A percentile compares a stretch with the other conserved stretches of the same genome.
Evolutionary conservation across 2,888 invertebrate species (phyloP).

Genomic region (Dendrolimus pini): DNA sequence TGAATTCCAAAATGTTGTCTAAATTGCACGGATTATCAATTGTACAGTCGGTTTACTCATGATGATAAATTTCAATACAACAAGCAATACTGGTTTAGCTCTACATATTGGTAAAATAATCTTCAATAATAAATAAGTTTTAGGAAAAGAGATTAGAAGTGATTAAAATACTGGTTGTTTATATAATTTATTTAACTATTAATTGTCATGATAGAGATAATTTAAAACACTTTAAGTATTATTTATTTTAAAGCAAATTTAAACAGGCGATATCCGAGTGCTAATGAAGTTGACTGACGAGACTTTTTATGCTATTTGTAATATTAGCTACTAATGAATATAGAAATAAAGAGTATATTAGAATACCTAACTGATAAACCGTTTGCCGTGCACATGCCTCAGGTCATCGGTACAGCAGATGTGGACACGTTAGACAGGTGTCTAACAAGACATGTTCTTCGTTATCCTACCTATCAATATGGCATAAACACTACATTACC

Average conservation of each 20-base stretch:
- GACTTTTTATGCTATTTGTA: conserved; percentile 12
- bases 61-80: too few species aligned
- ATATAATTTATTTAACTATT: not conserved
- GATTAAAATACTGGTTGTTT: not conserved
- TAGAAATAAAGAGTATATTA: conserved; percentile 20
- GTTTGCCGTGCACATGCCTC: conserved; percentile 26
- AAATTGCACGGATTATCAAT: too few species aligned
- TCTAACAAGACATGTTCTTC: conserved; percentile 40
- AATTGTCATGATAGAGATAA: not conserved
- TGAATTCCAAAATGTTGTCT: too few species aligned
- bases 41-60: too few species aligned
- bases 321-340: conserved; percentile 28
- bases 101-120: too few species aligned
- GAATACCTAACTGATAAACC: conserved; percentile 26
- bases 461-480: not conserved
- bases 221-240: not conserved
- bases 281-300: conserved; percentile 26
- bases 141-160: too few species aligned
- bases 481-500: not conserved
- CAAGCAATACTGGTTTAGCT: too few species aligned
- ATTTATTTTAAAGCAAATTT: conserved; percentile 5
- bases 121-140: too few species aligned
- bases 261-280: conserved; percentile 1
- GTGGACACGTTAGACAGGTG: conserved; percentile 63
- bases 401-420: conserved; percentile 47